Conservation (phyloP, 2,113 vertebrate genomes). For the Chionis minor region DNA sequence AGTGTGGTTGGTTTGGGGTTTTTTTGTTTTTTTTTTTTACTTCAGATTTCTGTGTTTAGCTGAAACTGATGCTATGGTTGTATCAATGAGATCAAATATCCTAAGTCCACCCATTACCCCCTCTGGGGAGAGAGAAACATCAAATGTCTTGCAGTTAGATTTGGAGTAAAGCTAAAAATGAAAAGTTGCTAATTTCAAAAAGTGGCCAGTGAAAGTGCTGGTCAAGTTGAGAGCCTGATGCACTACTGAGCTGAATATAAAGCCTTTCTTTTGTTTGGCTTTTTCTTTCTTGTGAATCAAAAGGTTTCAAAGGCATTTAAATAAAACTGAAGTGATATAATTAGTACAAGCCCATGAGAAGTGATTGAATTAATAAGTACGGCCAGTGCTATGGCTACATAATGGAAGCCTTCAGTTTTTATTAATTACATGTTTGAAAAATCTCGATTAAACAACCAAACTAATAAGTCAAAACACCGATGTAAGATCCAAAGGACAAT, state of each 20-base stretch:
- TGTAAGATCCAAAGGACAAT: constrained; percentile 20
- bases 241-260: background rate
- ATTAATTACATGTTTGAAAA: constrained; percentile 51
- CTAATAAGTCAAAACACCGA: constrained; percentile 20
- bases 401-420: constrained; percentile 48
- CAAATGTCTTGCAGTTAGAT: background rate
- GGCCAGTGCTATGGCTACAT: background rate
- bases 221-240: background rate
- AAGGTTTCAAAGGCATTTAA: constrained; percentile 39
- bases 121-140: background rate
- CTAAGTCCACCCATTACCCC: background rate
- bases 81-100: background rate
- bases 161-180: background rate
- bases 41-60: background rate
- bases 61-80: background rate
- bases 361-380: background rate
- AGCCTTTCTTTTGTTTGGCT: background rate
- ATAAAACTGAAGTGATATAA: background rate
- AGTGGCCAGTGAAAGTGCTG: background rate
- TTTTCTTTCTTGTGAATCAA: background rate
- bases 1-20: background rate
- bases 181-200: background rate
- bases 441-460: constrained; percentile 40
- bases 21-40: background rate
- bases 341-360: constrained; percentile 40